These are phyloP conservation scores for Isichthys henryi DNA, from an alignment of 2,113 vertebrate species.

Conservation along the genomic window DNA sequence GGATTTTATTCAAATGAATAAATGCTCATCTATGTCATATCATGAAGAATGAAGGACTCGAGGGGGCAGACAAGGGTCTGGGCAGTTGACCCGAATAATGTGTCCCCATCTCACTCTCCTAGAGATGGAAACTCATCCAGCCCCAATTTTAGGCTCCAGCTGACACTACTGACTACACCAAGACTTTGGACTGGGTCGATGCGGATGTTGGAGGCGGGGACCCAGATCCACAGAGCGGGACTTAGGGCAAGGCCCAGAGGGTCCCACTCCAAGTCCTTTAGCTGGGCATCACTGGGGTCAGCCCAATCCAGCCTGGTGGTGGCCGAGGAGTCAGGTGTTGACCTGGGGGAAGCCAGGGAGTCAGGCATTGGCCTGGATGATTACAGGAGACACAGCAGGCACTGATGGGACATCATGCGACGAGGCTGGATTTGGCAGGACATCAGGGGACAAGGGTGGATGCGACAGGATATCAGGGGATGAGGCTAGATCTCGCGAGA, in stretches of 20 bases:
- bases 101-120: neutral
- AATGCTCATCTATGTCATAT: neutral
- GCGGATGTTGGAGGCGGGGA: neutral
- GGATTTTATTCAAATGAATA: neutral
- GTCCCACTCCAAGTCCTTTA: neutral
- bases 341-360: no score
- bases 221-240: neutral
- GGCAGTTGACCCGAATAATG: neutral
- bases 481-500: no score
- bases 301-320: neutral
- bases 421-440: neutral
- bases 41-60: neutral
- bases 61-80: neutral
- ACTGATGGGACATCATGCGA: neutral
- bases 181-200: neutral
- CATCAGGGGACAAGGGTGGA: neutral
- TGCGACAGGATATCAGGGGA: no score
- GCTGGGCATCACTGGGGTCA: neutral
- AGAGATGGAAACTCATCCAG: neutral
- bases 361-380: neutral
- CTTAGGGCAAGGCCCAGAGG: neutral
- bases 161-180: neutral
- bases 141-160: neutral
- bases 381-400: neutral
- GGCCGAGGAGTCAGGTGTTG: neutral